Evolutionary conservation across 1,140 invertebrate species (phyloP), one percentile per base, ranked within the genome.

Genomic region (Atopsyche davidsoni): DNA sequence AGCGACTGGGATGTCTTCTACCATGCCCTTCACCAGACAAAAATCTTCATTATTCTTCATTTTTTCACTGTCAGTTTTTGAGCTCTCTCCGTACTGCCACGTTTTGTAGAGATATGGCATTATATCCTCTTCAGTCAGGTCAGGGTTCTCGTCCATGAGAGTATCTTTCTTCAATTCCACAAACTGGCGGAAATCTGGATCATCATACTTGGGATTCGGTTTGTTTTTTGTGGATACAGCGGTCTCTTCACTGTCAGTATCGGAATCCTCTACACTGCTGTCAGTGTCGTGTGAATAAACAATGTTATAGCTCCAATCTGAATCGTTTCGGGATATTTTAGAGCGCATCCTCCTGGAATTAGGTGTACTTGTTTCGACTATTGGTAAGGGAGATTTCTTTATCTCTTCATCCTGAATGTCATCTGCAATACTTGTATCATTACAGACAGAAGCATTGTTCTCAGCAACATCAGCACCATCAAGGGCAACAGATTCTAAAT

Each of bases 111-210:
- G 62, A 63, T 78, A 78, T 25, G 60, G 62, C 18, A 65, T 65
- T 11, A 78, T 72, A 46, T 77, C 70, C 0, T 66, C 61, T 53
- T 74, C 64, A 2, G 63, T 65, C 10, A 75, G 63, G 45, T 76
- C 66, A 4, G 76, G 75, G 62, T 77, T 61, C 57, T 76, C 66
- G 40, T 75, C 72, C 40, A 70, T 66, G 4, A 76, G 43, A 7
- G 62, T 58, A 60, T 78, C 72, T 60, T 68, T 74, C 54, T 68
- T 69, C 2, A 75, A 49, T 53, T 76, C 70, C 16, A 76, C 61
- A 65, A 76, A 79, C 32, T 75, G 64, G 28, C 76, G 61, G 54
- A 79, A 79, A 14, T 75, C 66, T 0, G 67, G 64, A 47, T 73
- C 60, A 7, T 66, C 57, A 45, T 58, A 58, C 14, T 58, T 54